Conservation (phyloP, 1,140 invertebrate genomes). For the Temnothorax longispinosus region DNA sequence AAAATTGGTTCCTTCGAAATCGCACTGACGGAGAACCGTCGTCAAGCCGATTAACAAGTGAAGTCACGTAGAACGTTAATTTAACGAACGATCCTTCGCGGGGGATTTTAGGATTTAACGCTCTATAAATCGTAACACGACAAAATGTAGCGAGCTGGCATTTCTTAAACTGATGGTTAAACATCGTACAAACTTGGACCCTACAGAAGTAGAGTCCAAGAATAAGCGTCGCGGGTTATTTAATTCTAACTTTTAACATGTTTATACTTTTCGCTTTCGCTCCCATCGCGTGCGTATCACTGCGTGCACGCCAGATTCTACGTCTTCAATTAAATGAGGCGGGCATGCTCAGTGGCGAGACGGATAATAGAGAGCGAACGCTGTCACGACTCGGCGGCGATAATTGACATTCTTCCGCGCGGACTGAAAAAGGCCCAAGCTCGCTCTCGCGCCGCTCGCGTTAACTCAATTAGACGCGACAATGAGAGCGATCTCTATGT, state of each 20-base stretch:
- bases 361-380: background rate
- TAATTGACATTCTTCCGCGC: slow-evolving; percentile 57
- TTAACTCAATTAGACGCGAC: slow-evolving; percentile 70
- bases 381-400: slow-evolving; percentile 22
- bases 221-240: background rate
- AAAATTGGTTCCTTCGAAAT: background rate
- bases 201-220: background rate
- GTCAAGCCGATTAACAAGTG: background rate
- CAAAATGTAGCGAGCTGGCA: background rate
- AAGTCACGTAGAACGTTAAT: slow-evolving; percentile 43
- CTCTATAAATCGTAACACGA: background rate
- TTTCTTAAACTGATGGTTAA: background rate
- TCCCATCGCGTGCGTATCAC: background rate
- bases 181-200: background rate
- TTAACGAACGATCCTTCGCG: slow-evolving; percentile 14
- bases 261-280: background rate
- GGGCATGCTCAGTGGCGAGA: slow-evolving; percentile 1
- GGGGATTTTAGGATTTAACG: background rate
- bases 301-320: background rate
- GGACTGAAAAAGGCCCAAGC: background rate
- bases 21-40: background rate
- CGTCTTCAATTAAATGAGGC: slow-evolving; percentile 23
- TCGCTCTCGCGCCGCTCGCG: slow-evolving; percentile 41
- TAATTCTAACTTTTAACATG: background rate
- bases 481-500: slow-evolving; percentile 58